Evolutionary conservation across 2,113 vertebrate genomes (phyloP), one percentile per base, ranked within the genome.

Genomic region (Cathartes aura): DNA sequence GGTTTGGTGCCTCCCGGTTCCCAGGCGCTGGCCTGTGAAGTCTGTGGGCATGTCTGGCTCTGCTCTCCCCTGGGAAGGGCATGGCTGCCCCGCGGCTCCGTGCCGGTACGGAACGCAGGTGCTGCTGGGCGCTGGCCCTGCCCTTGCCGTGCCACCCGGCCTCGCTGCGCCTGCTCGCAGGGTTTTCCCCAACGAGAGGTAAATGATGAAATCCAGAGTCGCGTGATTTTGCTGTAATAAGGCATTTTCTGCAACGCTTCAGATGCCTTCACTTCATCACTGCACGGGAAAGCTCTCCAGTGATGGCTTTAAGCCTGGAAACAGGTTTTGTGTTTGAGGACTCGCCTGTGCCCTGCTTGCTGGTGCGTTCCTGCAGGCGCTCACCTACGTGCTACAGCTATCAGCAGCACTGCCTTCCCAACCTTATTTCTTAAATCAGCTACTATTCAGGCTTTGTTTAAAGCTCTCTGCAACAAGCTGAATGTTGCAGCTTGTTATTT

Each of bases 131-230:
- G 17, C n/a, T 10, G n/a, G 45, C 8, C 17, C 38, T 56, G 32
- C 36, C 79, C 70, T 27, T 2, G 42, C 59, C 0, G 0, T 24
- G 78, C n/a, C 42, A 7, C 30, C 36, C 12, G 4, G 60, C 70
- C 68, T 18, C 3, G 3, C 48, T 15, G n/a, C 3, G 4, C 24
- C 0, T 1, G 23, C 59, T 72, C 6, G 3, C 16, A 2, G 3
- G 47, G 24, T 4, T 59, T 36, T 72, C 53, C 78, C 34, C 40
- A 5, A 1, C 0, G 3, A 42, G 42, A 8, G 55, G 27, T 2
- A 14, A 23, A 9, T 1, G 40, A 4, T 7, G 50, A 47, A 63
- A 23, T 7, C 15, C 70, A 20, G n/a, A 53, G 43, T 8, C 1
- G 4, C 5, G 0, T 1, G 9, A 17, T 10, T 58, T 55, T 63